Conservation (phyloP, 2,113 vertebrate genomes). For the Mustela lutreola region DNA sequence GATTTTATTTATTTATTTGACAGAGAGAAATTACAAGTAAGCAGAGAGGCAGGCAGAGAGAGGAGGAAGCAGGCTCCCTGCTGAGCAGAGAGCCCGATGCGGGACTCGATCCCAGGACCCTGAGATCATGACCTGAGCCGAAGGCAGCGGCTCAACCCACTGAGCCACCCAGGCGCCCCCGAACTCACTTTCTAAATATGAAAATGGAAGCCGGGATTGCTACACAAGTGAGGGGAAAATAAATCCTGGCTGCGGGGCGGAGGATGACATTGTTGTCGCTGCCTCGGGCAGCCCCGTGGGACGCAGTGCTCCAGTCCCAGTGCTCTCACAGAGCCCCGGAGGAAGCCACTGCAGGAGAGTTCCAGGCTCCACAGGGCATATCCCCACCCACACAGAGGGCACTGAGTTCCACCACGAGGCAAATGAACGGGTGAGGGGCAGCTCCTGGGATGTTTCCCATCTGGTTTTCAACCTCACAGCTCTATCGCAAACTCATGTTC, state of each 20-base stretch:
- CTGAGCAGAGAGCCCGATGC: too few relatives aligned
- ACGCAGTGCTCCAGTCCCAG: not conserved
- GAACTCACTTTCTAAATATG: slow-evolving; percentile 78
- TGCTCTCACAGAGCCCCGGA: rapidly evolving
- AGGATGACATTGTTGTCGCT: not conserved
- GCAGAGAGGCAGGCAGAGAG: too few relatives aligned
- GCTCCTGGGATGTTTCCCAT: not conserved
- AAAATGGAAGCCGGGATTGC: slow-evolving; percentile 68
- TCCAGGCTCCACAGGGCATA: not conserved
- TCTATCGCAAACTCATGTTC: not conserved
- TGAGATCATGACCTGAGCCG: too few relatives aligned
- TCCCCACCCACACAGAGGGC: not conserved
- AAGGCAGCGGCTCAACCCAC: too few relatives aligned
- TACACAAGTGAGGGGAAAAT: slow-evolving; percentile 57
- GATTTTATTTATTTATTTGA: too few relatives aligned
- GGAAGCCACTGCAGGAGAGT: not conserved
- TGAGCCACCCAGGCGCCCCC: too few relatives aligned
- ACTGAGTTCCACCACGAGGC: not conserved
- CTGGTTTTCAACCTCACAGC: not conserved
- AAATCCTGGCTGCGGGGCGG: slow-evolving; percentile 42
- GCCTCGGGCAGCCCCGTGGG: not conserved
- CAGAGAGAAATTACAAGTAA: too few relatives aligned
- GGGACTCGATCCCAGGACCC: too few relatives aligned
- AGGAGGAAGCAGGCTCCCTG: too few relatives aligned
- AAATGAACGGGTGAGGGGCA: rapidly evolving